Conservation (phyloP, 2,797 vertebrate species). For the Gambelia wislizenii region DNA sequence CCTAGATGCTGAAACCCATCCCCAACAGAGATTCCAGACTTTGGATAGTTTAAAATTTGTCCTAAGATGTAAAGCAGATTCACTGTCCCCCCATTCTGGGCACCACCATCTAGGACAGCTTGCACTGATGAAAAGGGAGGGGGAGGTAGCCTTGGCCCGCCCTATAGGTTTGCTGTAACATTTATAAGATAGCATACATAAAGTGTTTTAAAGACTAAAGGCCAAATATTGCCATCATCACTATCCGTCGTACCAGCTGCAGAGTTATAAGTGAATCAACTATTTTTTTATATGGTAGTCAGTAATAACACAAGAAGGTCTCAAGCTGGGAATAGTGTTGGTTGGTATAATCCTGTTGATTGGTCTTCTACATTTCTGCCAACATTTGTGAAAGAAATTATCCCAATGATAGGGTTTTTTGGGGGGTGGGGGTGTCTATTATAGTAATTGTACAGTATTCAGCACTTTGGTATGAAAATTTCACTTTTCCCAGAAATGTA, state of each 20-base stretch:
- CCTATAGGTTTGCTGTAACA: neutral
- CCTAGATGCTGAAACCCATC: too few relatives aligned
- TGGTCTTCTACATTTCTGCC: neutral
- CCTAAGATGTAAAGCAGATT: too few relatives aligned
- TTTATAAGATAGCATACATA: neutral
- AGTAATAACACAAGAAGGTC: neutral
- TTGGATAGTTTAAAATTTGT: too few relatives aligned
- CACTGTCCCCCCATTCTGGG: too few relatives aligned
- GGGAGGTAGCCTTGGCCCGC: too few relatives aligned
- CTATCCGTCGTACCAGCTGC: neutral
- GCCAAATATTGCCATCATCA: neutral
- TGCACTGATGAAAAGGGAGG: too few relatives aligned
- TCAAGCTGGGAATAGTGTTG: neutral
- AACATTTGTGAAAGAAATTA: neutral
- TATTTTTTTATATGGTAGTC: neutral
- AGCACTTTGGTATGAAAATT: neutral
- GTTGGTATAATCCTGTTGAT: neutral
- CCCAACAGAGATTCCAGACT: too few relatives aligned
- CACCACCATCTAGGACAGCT: too few relatives aligned
- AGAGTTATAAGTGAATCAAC: neutral
- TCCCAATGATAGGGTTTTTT: neutral
- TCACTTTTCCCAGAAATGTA: constrained; percentile 24
- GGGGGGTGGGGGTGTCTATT: neutral
- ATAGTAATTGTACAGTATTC: neutral
- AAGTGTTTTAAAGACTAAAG: neutral